Conservation (phyloP, 1,140 invertebrate genomes). For the Zaprionus camerounensis region DNA sequence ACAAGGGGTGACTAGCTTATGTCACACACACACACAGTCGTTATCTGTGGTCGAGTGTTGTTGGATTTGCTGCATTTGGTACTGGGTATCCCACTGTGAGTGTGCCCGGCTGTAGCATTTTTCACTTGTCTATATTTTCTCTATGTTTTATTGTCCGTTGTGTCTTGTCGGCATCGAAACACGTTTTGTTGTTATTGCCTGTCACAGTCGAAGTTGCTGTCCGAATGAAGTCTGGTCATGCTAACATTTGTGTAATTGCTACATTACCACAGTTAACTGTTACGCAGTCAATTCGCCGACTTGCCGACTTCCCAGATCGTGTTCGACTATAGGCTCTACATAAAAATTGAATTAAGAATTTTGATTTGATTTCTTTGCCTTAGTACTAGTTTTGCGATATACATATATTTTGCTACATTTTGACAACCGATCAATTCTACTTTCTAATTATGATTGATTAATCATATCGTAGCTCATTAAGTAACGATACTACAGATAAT, state of each 20-base stretch:
- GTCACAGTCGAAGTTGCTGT: constrained; percentile 5
- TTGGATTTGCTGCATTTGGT: background rate
- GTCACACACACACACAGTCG: background rate
- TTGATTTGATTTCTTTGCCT: constrained; percentile 39
- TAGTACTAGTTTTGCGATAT: background rate
- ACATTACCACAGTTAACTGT: constrained; percentile 77
- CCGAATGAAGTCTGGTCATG: constrained; percentile 60
- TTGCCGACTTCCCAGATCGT: background rate
- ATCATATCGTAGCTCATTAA: constrained; percentile 68
- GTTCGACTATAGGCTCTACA: constrained; percentile 19
- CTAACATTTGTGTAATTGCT: constrained; percentile 80
- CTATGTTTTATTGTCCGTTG: constrained; percentile 6
- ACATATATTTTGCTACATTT: background rate
- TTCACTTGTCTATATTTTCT: constrained; percentile 4
- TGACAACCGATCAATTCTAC: constrained; percentile 75
- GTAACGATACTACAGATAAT: constrained; percentile 51
- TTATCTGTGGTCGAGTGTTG: background rate
- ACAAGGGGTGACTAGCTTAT: background rate
- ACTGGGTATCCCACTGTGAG: constrained; percentile 6
- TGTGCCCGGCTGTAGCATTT: background rate
- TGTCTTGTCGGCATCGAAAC: constrained; percentile 6
- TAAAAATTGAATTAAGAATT: constrained; percentile 26
- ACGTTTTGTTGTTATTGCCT: constrained; percentile 10
- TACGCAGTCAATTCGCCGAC: constrained; percentile 51
- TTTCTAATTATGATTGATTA: constrained; percentile 72